Base-by-base conservation (phyloP, 1,140 invertebrate species). In the Drosophila kanapiae region DNA sequence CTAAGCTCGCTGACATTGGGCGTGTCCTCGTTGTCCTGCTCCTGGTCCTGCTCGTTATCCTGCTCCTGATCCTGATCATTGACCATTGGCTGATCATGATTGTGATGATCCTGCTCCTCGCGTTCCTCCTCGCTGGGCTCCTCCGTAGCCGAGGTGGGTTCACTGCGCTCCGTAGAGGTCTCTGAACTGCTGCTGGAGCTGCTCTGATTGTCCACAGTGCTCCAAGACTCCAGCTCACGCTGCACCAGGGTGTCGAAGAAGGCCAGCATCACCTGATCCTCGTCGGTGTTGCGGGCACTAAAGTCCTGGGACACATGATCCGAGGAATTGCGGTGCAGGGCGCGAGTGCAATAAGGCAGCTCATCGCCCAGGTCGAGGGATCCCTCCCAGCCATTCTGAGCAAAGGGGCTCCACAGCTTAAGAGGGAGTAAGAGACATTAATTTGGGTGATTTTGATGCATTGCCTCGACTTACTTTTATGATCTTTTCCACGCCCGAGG, bases 161-260 rank as follows among this genome's bases (percentile, higher is more conserved):
- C 63, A 59, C 68, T 83, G 27, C 31, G 64, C 43, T 71, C 75
- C 18, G 77, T 62, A 2, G 82, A 75, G 6, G 62, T 61, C 43
- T 40, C 45, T 0, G 82, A 75, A 38, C 68, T 81, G 48, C 47
- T 86, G n/a, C 57, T 62, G 16, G 69, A 68, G 42, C 38, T 71
- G 35, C 57, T 78, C 33, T 59, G 65, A 7, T 94, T 94, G 64
- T 94, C 94, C 33, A 94, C 93, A 7, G 92, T 94, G 37, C 91
- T 88, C 94, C 96, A 95, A 14, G 95, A 96, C 93, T 98, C 97
- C 45, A 98, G 95, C 92, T 98, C 97, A 18, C 97, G 94, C 92
- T 98, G 97, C 9, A 99, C 96, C 1, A 99, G 93, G 5, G 97
- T 98, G 93, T 99, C 98, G 88, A 99, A 99, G 93, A 99, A 99